Base-by-base conservation (phyloP, 2,888 invertebrate genomes). In the Phymatocera aterrima region DNA sequence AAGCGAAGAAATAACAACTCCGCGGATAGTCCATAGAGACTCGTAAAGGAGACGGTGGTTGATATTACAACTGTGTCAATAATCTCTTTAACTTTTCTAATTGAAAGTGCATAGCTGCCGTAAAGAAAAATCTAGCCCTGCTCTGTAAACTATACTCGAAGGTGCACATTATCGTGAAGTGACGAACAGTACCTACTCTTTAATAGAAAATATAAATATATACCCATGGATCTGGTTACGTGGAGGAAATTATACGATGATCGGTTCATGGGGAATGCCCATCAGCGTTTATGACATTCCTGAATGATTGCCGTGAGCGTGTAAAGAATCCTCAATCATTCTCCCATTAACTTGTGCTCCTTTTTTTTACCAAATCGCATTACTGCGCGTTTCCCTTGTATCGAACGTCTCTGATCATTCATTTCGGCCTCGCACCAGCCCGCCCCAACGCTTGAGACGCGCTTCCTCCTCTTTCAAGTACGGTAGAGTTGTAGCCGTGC, bases 231-330 rank as follows among this genome's bases (percentile, higher is more conserved):
- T 12, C 15, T 15, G 21, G 64, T 64, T 64, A n/a, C 24, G n/a
- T n/a, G n/a, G 64, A 64, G 37, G 21, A 21, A 37, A 37, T 64
- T 64, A 64, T 37, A 37, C n/a, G n/a, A n/a, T n/a, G 18, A 5
- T 43, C 5, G 18, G 24, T 24, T 46, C 5, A 46, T 12, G 46
- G n/a, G 24, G 68, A 24, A 15, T 8, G 28, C 46, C 24, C 31
- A 3, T 8, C 68, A 15, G 40, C 81, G 83, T 80, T 84, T 83
- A 84, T 84, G 83, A 84, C 85, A 85, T 85, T 83, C 83, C 83
- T 83, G 80, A 83, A 83, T 82, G 84, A 83, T 82, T 84, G 82
- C 83, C 77, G 82, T 78, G 28, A 46, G 82, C 83, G 81, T 81
- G 82, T 77, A 81, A 81, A 82, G 85, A 84, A 84, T 84, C 82